Conservation (phyloP, 2,888 invertebrate species). For the Tetheella fluctuosa region DNA sequence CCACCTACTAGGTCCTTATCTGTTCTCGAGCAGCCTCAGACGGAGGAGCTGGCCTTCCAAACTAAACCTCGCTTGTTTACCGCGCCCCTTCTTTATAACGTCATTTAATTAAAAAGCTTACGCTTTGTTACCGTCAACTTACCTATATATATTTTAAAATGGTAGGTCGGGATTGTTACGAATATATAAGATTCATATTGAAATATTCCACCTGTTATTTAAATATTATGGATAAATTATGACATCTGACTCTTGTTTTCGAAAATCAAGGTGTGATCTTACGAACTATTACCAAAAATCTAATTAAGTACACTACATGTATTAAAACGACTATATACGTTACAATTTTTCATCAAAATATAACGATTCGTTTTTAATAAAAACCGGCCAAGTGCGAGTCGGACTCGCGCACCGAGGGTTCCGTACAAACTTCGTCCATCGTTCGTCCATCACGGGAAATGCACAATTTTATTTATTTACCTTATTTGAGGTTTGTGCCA, state of each 20-base stretch:
- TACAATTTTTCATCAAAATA: no score
- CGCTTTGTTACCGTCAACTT: conserved; percentile 30
- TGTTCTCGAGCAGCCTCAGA: conserved; percentile 55
- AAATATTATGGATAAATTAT: not conserved
- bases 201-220: not conserved
- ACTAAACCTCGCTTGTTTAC: conserved; percentile 63
- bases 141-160: conserved; percentile 26
- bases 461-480: no score
- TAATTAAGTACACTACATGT: no score
- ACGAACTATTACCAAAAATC: no score
- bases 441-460: no score
- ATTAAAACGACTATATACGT: no score
- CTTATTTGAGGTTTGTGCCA: no score
- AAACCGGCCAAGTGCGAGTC: no score
- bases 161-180: conserved; percentile 7
- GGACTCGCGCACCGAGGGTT: no score
- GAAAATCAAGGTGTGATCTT: no score
- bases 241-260: not conserved
- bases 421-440: no score
- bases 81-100: conserved; percentile 57
- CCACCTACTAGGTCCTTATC: conserved; percentile 66
- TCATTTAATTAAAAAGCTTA: conserved; percentile 67
- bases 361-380: no score
- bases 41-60: conserved; percentile 49
- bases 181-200: not conserved